Conservation (phyloP, 2,888 invertebrate species). For the Listrodromus nycthemerus region DNA sequence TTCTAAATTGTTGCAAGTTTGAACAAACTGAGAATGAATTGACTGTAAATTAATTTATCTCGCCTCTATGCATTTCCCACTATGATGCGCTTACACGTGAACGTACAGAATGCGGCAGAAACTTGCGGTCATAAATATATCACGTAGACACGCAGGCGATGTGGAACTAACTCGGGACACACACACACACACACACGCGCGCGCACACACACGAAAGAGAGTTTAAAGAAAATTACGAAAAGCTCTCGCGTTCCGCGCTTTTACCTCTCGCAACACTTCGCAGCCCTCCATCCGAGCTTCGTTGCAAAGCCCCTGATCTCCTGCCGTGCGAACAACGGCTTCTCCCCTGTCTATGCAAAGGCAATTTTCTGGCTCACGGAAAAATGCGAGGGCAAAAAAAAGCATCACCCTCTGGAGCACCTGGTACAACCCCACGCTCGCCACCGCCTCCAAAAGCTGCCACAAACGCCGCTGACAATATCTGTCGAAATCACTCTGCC, state of each 20-base stretch:
- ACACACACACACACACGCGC: conserved; percentile 41
- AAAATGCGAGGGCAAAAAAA: conserved; percentile 64
- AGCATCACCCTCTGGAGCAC: conserved; percentile 32
- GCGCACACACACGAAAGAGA: too few relatives aligned
- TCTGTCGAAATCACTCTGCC: conserved; percentile 49
- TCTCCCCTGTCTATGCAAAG: conserved; percentile 69
- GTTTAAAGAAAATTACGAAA: conserved; percentile 70
- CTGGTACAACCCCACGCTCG: conserved; percentile 48
- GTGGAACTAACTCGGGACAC: conserved; percentile 59
- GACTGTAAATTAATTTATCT: neutral
- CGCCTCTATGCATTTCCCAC: neutral
- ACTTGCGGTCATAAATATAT: conserved; percentile 59
- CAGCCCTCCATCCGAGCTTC: conserved; percentile 40
- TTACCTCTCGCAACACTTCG: conserved; percentile 42
- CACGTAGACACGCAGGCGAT: conserved; percentile 53
- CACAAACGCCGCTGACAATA: conserved; percentile 54
- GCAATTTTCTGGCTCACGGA: conserved; percentile 70
- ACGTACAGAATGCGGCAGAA: conserved; percentile 8
- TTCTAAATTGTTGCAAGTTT: neutral
- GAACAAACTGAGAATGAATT: neutral
- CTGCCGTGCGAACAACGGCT: conserved; percentile 28
- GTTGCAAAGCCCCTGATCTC: conserved; percentile 6
- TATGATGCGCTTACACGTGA: neutral
- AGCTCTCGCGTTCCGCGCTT: conserved; percentile 62
- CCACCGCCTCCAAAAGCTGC: conserved; percentile 37